These are phyloP conservation scores for Lycophotia porphyrea DNA, from an alignment of 2,888 invertebrate species.

Conservation along the genomic window DNA sequence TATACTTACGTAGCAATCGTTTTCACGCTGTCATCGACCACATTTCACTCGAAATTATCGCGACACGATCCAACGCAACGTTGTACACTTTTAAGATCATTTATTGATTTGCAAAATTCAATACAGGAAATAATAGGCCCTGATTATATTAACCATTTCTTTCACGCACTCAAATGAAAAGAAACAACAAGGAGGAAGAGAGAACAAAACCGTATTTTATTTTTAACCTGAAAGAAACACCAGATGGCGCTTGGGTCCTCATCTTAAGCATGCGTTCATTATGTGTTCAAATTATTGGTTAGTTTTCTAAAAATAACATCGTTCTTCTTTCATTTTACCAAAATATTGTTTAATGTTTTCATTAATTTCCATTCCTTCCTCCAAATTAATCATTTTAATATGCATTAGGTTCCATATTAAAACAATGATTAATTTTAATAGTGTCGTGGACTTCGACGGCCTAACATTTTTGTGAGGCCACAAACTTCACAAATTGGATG, in stretches of 20 bases:
- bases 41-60: constrained; percentile 85
- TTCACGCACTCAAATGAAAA: constrained; percentile 80
- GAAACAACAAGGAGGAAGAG: constrained; percentile 79
- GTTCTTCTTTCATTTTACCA: neutral
- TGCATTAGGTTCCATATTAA: too few species aligned
- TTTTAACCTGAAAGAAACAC: constrained; percentile 68
- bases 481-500: too few species aligned
- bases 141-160: constrained; percentile 79
- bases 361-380: too few species aligned
- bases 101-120: constrained; percentile 71
- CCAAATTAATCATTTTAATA: too few species aligned
- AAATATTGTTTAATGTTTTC: neutral
- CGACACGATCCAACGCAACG: constrained; percentile 76
- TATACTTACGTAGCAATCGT: constrained; percentile 88
- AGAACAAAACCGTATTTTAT: constrained; percentile 72
- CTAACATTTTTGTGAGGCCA: neutral
- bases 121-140: constrained; percentile 77
- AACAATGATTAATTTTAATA: neutral
- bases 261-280: constrained; percentile 39
- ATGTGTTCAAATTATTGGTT: constrained; percentile 3
- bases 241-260: constrained; percentile 72
- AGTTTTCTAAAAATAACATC: neutral
- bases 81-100: constrained; percentile 70
- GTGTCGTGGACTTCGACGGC: neutral
- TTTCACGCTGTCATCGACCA: constrained; percentile 89